These are phyloP conservation scores for Astreopora myriophthalma DNA, from an alignment of 64 coral and sea anemone species.

Conservation along the genomic window DNA sequence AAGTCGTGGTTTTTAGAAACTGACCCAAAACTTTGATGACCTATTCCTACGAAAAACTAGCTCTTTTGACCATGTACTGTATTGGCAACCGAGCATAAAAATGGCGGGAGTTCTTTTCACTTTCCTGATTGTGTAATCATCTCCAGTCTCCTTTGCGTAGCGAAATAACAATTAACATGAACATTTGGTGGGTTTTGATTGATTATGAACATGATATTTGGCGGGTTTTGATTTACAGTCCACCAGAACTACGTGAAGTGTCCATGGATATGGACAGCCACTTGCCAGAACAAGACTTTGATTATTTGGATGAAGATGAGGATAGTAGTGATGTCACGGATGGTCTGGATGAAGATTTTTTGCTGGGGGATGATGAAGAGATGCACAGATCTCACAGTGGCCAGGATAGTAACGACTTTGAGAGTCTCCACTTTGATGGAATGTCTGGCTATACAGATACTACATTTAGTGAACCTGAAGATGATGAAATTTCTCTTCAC, in stretches of 20 bases:
- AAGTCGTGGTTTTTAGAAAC: no score
- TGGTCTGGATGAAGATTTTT: neutral
- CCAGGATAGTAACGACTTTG: neutral
- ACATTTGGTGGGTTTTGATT: no score
- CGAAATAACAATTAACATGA: no score
- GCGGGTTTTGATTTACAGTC: neutral
- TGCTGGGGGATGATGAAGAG: neutral
- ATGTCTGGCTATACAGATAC: neutral
- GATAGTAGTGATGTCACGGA: neutral
- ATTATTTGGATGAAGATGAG: neutral
- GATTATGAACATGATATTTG: no score
- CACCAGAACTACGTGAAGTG: neutral
- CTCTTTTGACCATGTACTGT: no score
- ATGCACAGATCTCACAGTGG: neutral
- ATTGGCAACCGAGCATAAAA: no score
- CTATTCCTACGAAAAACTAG: no score
- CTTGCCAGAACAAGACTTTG: neutral
- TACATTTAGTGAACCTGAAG: neutral
- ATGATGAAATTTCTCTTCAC: constrained; percentile 23
- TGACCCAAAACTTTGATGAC: no score
- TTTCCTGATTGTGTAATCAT: no score
- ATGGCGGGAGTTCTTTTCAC: no score
- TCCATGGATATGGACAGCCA: constrained; percentile 4
- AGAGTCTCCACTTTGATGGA: neutral
- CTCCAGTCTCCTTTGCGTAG: no score